These are phyloP conservation scores for Tapirus indicus DNA, from an alignment of 2,797 vertebrate species.

Conservation along the genomic window DNA sequence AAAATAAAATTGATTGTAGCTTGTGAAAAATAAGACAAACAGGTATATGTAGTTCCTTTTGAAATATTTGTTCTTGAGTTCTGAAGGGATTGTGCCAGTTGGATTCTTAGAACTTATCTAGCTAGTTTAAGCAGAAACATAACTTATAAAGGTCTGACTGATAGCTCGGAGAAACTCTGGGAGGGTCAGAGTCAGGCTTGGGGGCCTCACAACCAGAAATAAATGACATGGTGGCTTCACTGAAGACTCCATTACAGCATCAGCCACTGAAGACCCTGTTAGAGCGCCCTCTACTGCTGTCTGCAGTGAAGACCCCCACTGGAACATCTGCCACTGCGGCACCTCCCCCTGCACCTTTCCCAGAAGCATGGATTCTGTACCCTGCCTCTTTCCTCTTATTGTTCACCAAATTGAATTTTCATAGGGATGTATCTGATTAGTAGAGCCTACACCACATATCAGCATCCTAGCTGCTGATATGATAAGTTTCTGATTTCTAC, in stretches of 20 bases:
- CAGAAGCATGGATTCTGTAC: background rate
- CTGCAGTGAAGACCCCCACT: background rate
- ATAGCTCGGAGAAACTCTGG: background rate
- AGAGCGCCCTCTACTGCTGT: background rate
- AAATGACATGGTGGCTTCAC: background rate
- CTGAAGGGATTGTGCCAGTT: background rate
- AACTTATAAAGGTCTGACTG: background rate
- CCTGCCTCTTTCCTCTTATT: background rate
- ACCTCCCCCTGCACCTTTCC: background rate
- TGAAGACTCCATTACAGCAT: background rate
- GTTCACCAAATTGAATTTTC: background rate
- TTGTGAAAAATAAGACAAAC: slow-evolving; percentile 45
- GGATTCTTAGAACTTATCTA: background rate
- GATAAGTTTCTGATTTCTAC: background rate
- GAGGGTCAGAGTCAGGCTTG: background rate
- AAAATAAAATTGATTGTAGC: slow-evolving; percentile 27
- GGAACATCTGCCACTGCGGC: background rate
- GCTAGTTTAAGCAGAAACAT: background rate
- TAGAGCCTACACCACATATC: background rate
- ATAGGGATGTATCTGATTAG: background rate
- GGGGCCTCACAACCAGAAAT: background rate
- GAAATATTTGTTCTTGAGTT: slow-evolving; percentile 25
- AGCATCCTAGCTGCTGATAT: background rate
- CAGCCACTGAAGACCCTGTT: background rate
- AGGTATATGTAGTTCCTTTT: background rate